phyloP scores from a whole-genome alignment of 2,888 invertebrate genomes.

The Brachyptera risi region DNA sequence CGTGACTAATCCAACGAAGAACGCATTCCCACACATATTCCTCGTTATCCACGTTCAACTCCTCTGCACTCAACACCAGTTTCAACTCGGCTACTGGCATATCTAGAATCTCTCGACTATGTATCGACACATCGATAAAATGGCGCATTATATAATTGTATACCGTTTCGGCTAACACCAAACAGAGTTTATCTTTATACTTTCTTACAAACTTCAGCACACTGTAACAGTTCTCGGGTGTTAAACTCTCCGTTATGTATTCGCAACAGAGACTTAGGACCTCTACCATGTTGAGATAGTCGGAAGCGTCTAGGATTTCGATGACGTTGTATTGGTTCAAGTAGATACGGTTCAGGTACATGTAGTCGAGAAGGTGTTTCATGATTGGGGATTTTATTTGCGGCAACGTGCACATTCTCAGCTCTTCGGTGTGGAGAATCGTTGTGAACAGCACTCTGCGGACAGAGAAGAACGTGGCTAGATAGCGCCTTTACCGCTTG shows the following conservation, averaged over 20 bases:
- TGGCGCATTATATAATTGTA: neutral
- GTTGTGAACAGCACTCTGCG: neutral
- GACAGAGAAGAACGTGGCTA: neutral
- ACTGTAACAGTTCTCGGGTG: neutral
- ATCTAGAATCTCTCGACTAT: neutral
- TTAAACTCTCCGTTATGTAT: neutral
- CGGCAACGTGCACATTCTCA: neutral
- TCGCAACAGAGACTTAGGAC: neutral
- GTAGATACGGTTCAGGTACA: neutral
- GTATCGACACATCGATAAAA: neutral
- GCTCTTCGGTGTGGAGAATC: neutral
- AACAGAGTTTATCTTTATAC: neutral
- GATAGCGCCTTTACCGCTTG: too few species aligned
- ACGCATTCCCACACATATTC: neutral
- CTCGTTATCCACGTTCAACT: neutral
- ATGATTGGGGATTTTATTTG: neutral
- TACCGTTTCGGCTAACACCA: neutral
- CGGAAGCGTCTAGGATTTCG: neutral
- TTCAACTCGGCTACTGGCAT: neutral
- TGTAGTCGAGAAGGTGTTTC: neutral
- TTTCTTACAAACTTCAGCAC: neutral
- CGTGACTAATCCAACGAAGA: neutral
- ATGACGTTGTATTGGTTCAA: neutral
- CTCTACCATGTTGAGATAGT: neutral
- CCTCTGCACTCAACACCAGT: neutral